phyloP scores from a whole-genome alignment of 2,113 vertebrate species.

The Calyptommatus sinebrachiatus region DNA sequence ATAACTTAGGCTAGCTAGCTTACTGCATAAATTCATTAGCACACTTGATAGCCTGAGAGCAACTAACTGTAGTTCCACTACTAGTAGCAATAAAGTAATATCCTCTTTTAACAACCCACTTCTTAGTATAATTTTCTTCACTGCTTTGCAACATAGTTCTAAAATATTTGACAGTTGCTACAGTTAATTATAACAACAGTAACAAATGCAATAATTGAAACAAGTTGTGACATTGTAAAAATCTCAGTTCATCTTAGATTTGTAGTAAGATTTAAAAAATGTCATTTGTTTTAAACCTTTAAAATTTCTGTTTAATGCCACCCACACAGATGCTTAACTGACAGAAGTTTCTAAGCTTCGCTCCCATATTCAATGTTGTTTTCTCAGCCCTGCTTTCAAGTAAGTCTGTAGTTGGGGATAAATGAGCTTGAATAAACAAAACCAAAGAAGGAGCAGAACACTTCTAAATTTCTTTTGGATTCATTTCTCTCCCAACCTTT shows the following conservation, averaged over 20 bases:
- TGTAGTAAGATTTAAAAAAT: fast-evolving
- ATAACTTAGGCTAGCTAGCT: not conserved
- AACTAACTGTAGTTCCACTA: not conserved
- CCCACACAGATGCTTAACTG: conserved; percentile 80
- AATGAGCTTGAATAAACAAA: conserved; percentile 23
- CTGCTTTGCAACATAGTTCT: fast-evolving
- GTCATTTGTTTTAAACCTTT: conserved; percentile 53
- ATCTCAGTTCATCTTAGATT: fast-evolving
- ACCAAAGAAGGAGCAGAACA: not conserved
- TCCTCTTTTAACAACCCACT: not conserved
- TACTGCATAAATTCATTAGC: not conserved
- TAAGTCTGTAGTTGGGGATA: conserved; percentile 16
- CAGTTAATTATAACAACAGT: not conserved
- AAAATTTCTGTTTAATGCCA: conserved; percentile 68
- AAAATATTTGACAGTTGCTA: fast-evolving
- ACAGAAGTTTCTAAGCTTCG: conserved; percentile 76
- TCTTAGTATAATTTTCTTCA: not conserved
- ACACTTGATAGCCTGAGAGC: not conserved
- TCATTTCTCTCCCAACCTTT: not conserved
- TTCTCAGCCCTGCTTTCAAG: not conserved
- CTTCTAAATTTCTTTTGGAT: not conserved
- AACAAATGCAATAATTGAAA: not conserved
- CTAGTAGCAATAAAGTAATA: not conserved
- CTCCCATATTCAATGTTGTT: conserved; percentile 26
- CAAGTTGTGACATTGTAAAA: too few relatives aligned